Conservation (phyloP, 2,113 vertebrate genomes). For the Shinisaurus crocodilurus region DNA sequence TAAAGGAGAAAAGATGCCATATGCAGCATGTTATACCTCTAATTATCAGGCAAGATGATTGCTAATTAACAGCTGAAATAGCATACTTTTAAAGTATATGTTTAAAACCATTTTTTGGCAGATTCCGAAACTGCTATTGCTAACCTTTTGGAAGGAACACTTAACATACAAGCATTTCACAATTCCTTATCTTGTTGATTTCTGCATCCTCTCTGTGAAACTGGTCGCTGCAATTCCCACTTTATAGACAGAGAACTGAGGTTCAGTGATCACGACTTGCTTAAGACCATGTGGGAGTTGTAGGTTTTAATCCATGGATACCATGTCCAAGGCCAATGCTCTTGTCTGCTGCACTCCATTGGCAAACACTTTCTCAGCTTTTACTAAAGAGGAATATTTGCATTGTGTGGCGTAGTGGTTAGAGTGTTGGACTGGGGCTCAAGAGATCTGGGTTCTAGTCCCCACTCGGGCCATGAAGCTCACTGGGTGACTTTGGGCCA, state of each 20-base stretch:
- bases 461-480: too few relatives aligned
- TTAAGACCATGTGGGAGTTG: not conserved
- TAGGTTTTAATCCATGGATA: not conserved
- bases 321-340: not conserved
- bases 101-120: conserved; percentile 21
- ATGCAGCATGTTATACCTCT: conserved; percentile 4
- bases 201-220: conserved; percentile 1
- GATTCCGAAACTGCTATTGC: conserved; percentile 14
- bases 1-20: conserved; percentile 7
- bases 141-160: conserved; percentile 2
- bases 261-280: not conserved
- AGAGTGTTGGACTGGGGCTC: too few relatives aligned
- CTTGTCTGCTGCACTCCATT: not conserved
- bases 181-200: conserved; percentile 6
- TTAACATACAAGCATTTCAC: conserved; percentile 4
- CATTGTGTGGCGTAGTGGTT: too few relatives aligned
- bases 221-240: not conserved
- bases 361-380: not conserved
- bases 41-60: conserved; percentile 16
- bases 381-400: not conserved
- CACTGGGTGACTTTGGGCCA: too few relatives aligned
- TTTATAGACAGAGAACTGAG: not conserved
- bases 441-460: too few relatives aligned
- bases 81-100: conserved; percentile 14
- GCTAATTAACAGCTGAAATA: not conserved